Base-by-base conservation (phyloP, 2,113 vertebrate genomes). In the Xiphophorus hellerii region DNA sequence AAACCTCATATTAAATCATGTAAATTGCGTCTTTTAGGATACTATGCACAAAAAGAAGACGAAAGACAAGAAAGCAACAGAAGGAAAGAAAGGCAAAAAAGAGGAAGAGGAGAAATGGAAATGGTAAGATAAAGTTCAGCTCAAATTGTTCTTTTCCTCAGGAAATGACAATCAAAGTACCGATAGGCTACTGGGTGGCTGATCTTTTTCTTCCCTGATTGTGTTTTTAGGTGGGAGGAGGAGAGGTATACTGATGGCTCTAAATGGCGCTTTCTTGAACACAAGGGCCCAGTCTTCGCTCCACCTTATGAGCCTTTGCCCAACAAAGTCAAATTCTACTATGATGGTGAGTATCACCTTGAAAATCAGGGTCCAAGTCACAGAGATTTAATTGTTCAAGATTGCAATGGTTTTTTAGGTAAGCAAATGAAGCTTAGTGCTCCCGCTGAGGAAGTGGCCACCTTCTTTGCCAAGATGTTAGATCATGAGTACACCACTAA, bases 401-500 rank as follows among this genome's bases (percentile, higher is more conserved):
- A 1, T 2, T 31, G 15, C 3, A 42, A 7, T 63, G 1, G 63
- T 0, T 22, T 12, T 78, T 29, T 84, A 99, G 97, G 96, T 87
- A 98, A 98, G 93, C 85, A 91, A 33, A 95, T 98, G 94, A 99
- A 96, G 92, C 95, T 98, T 82, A 96, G 94, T 86, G 91, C 95
- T 83, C 93, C 94, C 91, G 96, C 97, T 66, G 97, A 99, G 94
- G 97, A 99, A 94, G 97, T 98, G 62, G 97, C 97, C 76, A 98
- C 97, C 0, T 99, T 99, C 92, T 99, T 98, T 90, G 96, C 95
- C 88, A 98, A 99, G 95, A 99, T 99, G 97, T 94, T 99, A 80
- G 97, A 99, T 87, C 97, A 99, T 5, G 97, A 99, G 85, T 99
- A 99, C 94, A 98, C 97, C 89, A 98, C 97, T 70, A 98, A 98